Base-by-base conservation (phyloP, 30 jellyfish, hydroid and myxozoan genomes). In the Hydra vulgaris region DNA sequence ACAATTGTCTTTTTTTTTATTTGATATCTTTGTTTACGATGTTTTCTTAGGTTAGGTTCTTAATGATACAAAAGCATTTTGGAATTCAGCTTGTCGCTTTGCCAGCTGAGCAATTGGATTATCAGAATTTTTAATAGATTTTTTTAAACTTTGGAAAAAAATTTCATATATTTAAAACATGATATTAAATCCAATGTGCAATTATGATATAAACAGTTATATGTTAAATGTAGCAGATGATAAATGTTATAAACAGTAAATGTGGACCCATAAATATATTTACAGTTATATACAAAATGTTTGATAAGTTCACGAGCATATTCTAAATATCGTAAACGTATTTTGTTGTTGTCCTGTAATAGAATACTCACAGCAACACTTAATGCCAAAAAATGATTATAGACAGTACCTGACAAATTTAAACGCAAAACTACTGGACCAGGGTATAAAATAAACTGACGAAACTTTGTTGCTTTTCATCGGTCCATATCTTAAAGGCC, bases 401-500 rank as follows among this genome's bases (percentile, higher is more conserved):
- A 85, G 17, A 25, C 27, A 3, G 26, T 72, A 19, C 23, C 27
- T 23, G 88, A 70, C 25, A 85, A 54, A 53, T 70, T 73, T 17
- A 56, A 54, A 72, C 79, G 79, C 23, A 85, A 79, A 17, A 72
- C 88, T 15, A 85, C 25, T 21, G 81, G 83, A 17, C 88, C 94
- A 69, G 94, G 77, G 79, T 85, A 85, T 54, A 85, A 70, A 27
- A 85, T 83, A 74, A 85, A 85, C 80, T 85, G 89, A 52, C 89
- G 80, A 53, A 77, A 85, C 54, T 85, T 88, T 18, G 94, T 85
- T 23, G 94, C 94, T 73, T 85, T 85, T 88, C 88, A 85, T 72
- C 89, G 53, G 52, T 73, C 84, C 15, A 71, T 27, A 25, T 78
- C 88, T 20, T 18, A 20, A 26, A 78, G 80, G 8, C 86, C 71